Evolutionary conservation across 2,888 invertebrate genomes (phyloP).

Genomic region (Opisthograptis luteolata): DNA sequence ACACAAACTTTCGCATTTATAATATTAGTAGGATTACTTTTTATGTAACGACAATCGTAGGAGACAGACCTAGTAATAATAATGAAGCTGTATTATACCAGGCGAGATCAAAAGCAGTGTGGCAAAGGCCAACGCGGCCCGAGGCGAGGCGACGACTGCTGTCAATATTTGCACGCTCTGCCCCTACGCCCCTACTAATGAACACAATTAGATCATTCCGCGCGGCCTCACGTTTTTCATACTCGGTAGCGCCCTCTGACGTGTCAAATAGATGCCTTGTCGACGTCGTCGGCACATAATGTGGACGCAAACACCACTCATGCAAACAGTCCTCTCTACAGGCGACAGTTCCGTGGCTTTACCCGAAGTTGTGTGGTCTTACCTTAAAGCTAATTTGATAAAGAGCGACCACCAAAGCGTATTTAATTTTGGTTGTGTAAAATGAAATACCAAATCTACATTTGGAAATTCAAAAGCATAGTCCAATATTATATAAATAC

Average conservation of each 20-base stretch:
- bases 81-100: conserved; percentile 29
- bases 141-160: conserved; percentile 60
- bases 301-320: conserved; percentile 56
- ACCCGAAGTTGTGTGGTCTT: conserved; percentile 15
- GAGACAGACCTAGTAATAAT: conserved; percentile 26
- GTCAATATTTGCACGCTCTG: conserved; percentile 81
- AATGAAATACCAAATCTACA: too few relatives aligned
- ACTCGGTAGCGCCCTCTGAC: conserved; percentile 67
- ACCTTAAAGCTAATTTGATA: conserved; percentile 13
- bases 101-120: conserved; percentile 39
- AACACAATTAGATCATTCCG: conserved; percentile 85
- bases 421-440: background rate
- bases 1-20: too few relatives aligned
- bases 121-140: conserved; percentile 43
- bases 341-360: conserved; percentile 25
- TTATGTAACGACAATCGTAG: too few relatives aligned
- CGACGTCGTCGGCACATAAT: conserved; percentile 62
- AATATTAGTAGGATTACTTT: too few relatives aligned
- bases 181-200: conserved; percentile 81
- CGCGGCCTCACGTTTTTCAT: conserved; percentile 82
- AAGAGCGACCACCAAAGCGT: background rate
- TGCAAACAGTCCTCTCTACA: conserved; percentile 23
- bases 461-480: too few relatives aligned
- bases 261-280: conserved; percentile 62
- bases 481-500: background rate